A percentile compares a stretch with the other conserved stretches of the same genome.
phyloP scores from a whole-genome alignment of 2,113 vertebrate species.

The Carassius auratus region DNA sequence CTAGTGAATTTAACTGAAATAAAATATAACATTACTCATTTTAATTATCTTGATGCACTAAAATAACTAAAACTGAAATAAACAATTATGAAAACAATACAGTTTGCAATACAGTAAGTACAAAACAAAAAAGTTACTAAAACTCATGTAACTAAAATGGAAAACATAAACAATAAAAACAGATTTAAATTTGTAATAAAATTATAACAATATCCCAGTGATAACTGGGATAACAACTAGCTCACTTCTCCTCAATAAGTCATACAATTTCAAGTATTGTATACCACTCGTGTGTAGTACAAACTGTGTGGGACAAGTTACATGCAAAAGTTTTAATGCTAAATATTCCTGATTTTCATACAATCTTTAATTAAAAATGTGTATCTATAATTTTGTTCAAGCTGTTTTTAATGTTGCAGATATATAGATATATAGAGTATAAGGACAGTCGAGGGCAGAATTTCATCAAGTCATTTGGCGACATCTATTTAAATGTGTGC shows the following conservation, averaged over 20 bases:
- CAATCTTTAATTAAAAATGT: too few relatives aligned
- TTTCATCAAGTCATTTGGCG: conserved; percentile 1
- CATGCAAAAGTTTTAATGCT: background rate
- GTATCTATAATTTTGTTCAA: background rate
- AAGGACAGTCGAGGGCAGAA: conserved; percentile 26
- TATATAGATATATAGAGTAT: background rate
- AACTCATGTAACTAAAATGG: too few relatives aligned
- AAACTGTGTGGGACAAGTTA: background rate
- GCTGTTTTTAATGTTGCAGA: background rate
- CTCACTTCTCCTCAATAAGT: background rate
- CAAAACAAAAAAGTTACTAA: too few relatives aligned
- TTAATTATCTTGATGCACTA: too few relatives aligned
- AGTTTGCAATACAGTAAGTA: too few relatives aligned
- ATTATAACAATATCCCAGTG: background rate
- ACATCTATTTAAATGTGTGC: conserved; percentile 3
- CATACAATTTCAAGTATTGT: background rate
- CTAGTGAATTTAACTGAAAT: too few relatives aligned
- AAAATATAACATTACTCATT: too few relatives aligned
- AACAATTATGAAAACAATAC: too few relatives aligned
- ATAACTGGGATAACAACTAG: background rate
- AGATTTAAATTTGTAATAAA: background rate
- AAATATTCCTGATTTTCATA: background rate
- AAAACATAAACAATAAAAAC: too few relatives aligned
- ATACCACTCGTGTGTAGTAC: background rate
- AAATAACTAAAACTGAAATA: too few relatives aligned